Evolutionary conservation across 2,888 invertebrate species (phyloP), one percentile per base, ranked within the genome.

Genomic region (Rugalucina vietnamica): DNA sequence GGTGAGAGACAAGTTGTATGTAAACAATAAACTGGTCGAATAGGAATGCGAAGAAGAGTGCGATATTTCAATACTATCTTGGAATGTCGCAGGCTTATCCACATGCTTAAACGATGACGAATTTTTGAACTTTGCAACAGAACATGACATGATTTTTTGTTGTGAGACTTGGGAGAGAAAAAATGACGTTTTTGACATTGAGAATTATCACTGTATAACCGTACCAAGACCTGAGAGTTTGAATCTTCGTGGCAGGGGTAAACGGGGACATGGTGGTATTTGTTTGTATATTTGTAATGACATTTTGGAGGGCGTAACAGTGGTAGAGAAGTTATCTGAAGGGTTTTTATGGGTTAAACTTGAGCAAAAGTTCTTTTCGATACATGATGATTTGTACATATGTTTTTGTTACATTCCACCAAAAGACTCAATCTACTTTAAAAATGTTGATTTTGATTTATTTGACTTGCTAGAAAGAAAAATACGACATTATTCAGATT

Each of bases 81-180:
- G 79, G 79, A 79, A 79, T 34, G 54, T 79, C 60, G 72, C 54
- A 72, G 72, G 79, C 21, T 49, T 79, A 14, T 54, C n/a, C 14
- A 72, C 37, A n/a, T 72, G 72, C 73, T 72, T 72, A 79, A 24
- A n/a, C 21, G 79, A 79, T n/a, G 18, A 36, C 2, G 79, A 72
- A 10, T 79, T 79, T 57, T 5, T 79, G 21, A 39, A 37, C 29
- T 79, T 79, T 72, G 72, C 73, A 18, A 29, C 34, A 14, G 34
- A 74, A 29, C 73, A 29, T 79, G 79, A 72, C 50, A 24, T 72
- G 3, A 34, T 72, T 4, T 79, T 79, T 72, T 79, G 71, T 14
- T 24, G 32, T 37, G 79, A 79, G 27, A 79, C 79, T 27, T 79
- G 79, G 71, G 72, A 79, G 24, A 54, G 50, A 29, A 43, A 36